A percentile compares a stretch with the other conserved stretches of the same genome.
phyloP scores from a whole-genome alignment of 92 coral and sea anemone species.

The Galaxea fascicularis region DNA sequence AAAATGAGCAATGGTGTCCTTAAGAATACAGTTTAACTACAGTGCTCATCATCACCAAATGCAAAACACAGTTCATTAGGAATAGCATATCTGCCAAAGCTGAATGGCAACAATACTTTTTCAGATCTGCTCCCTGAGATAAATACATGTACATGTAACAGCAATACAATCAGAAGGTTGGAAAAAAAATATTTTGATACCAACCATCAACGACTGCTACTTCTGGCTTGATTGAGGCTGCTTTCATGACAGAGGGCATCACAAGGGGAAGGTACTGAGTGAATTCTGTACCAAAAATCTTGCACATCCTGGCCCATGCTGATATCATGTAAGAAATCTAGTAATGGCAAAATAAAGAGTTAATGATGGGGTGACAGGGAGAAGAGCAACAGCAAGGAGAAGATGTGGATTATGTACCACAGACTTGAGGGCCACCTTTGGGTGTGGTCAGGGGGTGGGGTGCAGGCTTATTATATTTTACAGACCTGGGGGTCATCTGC shows the following conservation, averaged over 20 bases:
- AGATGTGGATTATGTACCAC: not conserved
- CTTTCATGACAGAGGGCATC: constrained; percentile 98
- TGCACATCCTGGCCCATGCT: constrained; percentile 99
- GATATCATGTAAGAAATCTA: constrained; percentile 98
- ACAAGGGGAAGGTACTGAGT: constrained; percentile 94
- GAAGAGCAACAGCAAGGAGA: not conserved
- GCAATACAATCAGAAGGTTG: not conserved
- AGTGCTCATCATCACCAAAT: no score
- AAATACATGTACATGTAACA: no score
- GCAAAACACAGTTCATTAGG: no score
- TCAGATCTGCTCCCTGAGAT: no score
- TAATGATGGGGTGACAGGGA: not conserved
- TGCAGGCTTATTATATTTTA: not conserved
- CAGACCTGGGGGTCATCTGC: constrained; percentile 97
- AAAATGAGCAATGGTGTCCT: no score
- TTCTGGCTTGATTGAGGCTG: constrained; percentile 97
- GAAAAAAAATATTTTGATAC: not conserved
- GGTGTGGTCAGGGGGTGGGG: not conserved
- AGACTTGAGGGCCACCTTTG: not conserved
- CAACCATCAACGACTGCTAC: constrained; percentile 96
- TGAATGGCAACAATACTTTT: no score
- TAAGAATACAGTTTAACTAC: no score
- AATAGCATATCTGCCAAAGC: no score
- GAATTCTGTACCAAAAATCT: constrained; percentile 94
- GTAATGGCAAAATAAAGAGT: not conserved